Evolutionary conservation across 2,888 invertebrate species (phyloP).

Genomic region (Drosophila emarginata): DNA sequence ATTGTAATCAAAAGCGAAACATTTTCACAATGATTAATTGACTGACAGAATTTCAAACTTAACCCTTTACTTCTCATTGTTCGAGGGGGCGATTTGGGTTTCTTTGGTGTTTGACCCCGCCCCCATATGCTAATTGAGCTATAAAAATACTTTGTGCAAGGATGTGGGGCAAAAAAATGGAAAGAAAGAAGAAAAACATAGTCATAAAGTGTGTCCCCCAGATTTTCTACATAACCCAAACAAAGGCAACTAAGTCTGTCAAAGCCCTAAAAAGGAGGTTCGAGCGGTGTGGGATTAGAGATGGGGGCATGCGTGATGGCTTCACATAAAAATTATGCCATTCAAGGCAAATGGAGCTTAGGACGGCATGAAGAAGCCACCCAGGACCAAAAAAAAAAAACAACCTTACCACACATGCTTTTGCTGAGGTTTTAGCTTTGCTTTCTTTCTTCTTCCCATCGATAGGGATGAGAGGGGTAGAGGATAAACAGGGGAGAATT

Average conservation of each 20-base stretch:
- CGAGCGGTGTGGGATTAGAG: neutral
- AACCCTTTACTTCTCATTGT: conserved; percentile 37
- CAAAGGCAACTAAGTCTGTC: conserved; percentile 63
- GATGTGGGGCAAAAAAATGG: conserved; percentile 28
- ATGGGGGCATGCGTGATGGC: conserved; percentile 69
- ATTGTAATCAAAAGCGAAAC: conserved; percentile 7
- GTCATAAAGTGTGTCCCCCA: conserved; percentile 60
- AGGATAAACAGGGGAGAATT: neutral
- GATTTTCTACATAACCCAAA: conserved; percentile 51
- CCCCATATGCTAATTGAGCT: conserved; percentile 72
- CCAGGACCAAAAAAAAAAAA: conserved; percentile 11
- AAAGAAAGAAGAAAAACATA: conserved; percentile 50
- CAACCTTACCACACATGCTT: conserved; percentile 14
- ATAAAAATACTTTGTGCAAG: conserved; percentile 72
- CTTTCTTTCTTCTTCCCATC: neutral
- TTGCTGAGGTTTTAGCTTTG: conserved; percentile 7
- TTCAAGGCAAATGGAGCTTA: conserved; percentile 76
- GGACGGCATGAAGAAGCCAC: conserved; percentile 36
- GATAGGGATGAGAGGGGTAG: neutral
- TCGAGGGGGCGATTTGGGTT: neutral
- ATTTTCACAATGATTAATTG: conserved; percentile 57
- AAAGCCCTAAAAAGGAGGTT: conserved; percentile 43
- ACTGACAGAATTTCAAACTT: conserved; percentile 22
- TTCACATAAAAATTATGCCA: conserved; percentile 76
- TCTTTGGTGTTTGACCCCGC: conserved; percentile 1